Evolutionary conservation across 2,797 vertebrate genomes (phyloP), one percentile per base, ranked within the genome.

Genomic region (Sebastes taczanowskii): DNA sequence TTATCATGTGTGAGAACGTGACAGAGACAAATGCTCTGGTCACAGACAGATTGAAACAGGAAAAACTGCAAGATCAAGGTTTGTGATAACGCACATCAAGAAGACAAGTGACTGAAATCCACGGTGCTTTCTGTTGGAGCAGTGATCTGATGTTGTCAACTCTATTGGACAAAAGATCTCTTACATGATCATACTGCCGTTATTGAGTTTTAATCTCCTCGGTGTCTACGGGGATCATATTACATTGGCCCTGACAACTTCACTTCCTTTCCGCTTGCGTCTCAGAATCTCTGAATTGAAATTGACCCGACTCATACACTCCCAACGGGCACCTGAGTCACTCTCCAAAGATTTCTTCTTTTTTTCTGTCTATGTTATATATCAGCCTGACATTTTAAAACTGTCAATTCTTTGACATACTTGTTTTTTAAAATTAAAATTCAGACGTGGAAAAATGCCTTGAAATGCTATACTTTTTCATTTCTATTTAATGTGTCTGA

Each of bases 131-230:
- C 11, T 66, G 22, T 58, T 30, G 13, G 27, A 77, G 62, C 13
- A 11, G 56, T 27, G 67, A 72, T 77, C 46, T 11, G 58, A 74
- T 81, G 52, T 42, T 65, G 25, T 73, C 81, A 75, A 5, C 58
- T 68, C 62, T 71, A 27, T 73, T 53, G 22, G 76, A 75, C 62
- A 63, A 46, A 73, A 74, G 4, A 71, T 76, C 61, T 82, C 55
- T 69, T 58, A 34, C 55, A 71, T 65, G 56, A 81, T 77, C 52
- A 38, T 11, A 29, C 29, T 56, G 60, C 22, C 2, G 4, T 42
- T 83, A 79, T 63, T 80, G 67, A 77, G 49, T 79, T 80, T 73
- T 29, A 63, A 78, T 85, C 66, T 63, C 62, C 35, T 74, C 23
- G 64, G 3, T 61, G 35, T 73, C 66, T 16, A 27, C 68, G 70